Conservation (phyloP, 2,888 invertebrate species). For the Agonum fuliginosum region DNA sequence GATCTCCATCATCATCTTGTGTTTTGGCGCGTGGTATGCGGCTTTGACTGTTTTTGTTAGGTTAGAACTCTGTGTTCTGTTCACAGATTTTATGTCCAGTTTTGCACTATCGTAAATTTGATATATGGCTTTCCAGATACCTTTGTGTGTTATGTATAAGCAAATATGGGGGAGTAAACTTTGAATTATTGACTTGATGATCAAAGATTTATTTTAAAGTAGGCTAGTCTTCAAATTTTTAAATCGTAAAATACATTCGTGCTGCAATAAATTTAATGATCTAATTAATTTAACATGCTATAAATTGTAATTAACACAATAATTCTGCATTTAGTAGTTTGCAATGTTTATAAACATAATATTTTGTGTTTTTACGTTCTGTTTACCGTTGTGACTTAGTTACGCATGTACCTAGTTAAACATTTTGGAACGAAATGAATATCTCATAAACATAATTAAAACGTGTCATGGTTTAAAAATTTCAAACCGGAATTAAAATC, state of each 20-base stretch:
- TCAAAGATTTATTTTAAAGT: constrained; percentile 33
- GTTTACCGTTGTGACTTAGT: constrained; percentile 21
- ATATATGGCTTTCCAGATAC: constrained; percentile 18
- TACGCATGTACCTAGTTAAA: constrained; percentile 16
- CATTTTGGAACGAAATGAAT: constrained; percentile 10
- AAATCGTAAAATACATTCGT: constrained; percentile 9
- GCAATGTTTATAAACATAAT: constrained; percentile 20
- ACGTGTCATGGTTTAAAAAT: constrained; percentile 14
- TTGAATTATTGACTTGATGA: constrained; percentile 26
- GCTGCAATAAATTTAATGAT: constrained; percentile 7
- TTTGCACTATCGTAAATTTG: constrained; percentile 41
- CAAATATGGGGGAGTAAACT: constrained; percentile 16
- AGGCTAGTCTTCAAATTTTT: neutral
- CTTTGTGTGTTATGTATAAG: constrained; percentile 32
- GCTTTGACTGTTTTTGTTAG: constrained; percentile 31
- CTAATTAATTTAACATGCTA: constrained; percentile 8
- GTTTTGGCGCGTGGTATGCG: constrained; percentile 28
- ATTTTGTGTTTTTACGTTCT: constrained; percentile 41
- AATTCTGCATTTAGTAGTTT: constrained; percentile 25
- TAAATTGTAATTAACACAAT: neutral
- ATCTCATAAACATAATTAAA: constrained; percentile 12
- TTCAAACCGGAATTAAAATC: neutral
- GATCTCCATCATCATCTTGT: too few species aligned
- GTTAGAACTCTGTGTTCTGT: constrained; percentile 20
- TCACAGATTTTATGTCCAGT: constrained; percentile 41